Base-by-base conservation (phyloP, 2,113 vertebrate genomes). In the Sylvia atricapilla region DNA sequence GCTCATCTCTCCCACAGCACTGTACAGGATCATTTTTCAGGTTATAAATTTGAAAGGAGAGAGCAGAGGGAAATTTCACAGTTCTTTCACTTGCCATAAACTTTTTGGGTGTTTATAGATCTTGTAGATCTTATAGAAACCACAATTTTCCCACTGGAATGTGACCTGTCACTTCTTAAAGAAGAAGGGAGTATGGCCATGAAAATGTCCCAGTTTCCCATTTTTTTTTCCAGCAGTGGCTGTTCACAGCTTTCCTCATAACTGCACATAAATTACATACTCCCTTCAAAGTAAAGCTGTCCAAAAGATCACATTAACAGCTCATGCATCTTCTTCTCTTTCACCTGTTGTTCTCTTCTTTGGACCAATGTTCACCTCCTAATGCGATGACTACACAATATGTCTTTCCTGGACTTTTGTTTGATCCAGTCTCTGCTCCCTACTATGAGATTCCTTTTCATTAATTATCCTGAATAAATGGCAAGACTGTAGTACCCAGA, bases 191-290 rank as follows among this genome's bases (percentile, higher is more conserved):
- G 44, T 90, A 79, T 73, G 30, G 60, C 79, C 87, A 41, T 84
- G 93, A 95, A 96, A 94, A 87, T 41, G 25, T 73, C 86, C 90
- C n/a, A 30, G 56, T 93, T 95, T 92, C n/a, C 33, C 44, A 53
- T 82, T 93, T 77, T 37, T 37, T 37, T 92, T 92, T 94, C 80
- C 91, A 95, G 63, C 85, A 95, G 87, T 80, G 80, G 47, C 22
- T 86, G 91, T 92, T 96, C 89, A 96, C 88, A 93, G 74, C 27
- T 96, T 96, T 96, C 73, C 75, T 96, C 67, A 91, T 94, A 97
- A 96, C 62, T 94, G 58, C 91, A 95, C 47, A 96, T 94, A 97
- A 96, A 97, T 95, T 93, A 94, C 44, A 16, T 73, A 69, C 49
- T 95, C 89, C 62, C 64, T 93, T 94, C 89, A 77, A 97, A 95